Evolutionary conservation across 2,113 vertebrate genomes (phyloP), one percentile per base, ranked within the genome.

Genomic region (Cyanoramphus novaezelandiae): DNA sequence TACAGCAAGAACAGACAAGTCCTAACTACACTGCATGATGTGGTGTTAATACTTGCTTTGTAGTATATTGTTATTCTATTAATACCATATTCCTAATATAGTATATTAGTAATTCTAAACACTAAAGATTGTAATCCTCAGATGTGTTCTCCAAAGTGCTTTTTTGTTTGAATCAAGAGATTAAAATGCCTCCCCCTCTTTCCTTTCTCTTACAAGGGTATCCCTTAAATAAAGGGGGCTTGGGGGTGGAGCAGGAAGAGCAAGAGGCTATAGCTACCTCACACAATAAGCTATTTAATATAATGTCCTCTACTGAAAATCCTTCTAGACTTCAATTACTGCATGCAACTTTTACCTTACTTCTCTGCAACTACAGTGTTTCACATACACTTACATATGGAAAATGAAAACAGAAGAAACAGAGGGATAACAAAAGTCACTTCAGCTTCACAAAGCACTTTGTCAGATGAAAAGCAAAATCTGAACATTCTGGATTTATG

Each of bases 391-490:
- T 86, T 23, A 75, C 6, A 47, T 1, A 6, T 17, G 29, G 39
- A 84, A 92, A 86, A 85, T 3, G 7, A 47, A 67, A 86, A 47
- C 9, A 50, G 50, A 13, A 70, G 21, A 59, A 90, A 15, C 2
- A 76, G 41, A 80, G 8, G 41, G 17, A 78, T 75, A 78, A 84
- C 28, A 62, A 49, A 86, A 92, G 19, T 46, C 8, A 68, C 49
- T 69, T 92, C 69, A 69, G 35, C 74, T 86, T 82, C 65, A 65
- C n/a, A 75, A 82, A 82, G 17, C 76, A 53, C 71, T 69, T 78
- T 71, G 57, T 60, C 80, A 91, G 57, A 93, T 79, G 29, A 93
- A 95, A 95, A 37, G 69, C 31, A 91, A 81, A 92, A 86, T n/a
- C 13, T 79, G 60, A 76, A 92, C 0, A 1, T 67, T 93, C 44